Percentiles rank a stretch among this genome's conserved stretches.
Conservation (phyloP, 2,113 vertebrate genomes). For the Melanotaenia duboulayi region DNA sequence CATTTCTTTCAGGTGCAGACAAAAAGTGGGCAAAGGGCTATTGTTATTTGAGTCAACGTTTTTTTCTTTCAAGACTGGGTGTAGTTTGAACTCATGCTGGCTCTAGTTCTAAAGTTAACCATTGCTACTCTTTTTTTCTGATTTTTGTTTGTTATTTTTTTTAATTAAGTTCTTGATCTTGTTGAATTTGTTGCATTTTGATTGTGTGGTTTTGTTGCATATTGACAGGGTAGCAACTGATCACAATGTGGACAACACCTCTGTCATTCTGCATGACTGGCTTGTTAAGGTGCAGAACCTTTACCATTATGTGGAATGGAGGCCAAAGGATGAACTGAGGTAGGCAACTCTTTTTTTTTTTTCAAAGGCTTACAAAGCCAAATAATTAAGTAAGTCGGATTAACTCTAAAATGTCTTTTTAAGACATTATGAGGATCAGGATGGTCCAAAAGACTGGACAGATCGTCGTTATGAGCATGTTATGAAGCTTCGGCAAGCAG, state of each 20-base stretch:
- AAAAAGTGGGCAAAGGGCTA: slow-evolving; percentile 45
- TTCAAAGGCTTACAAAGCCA: neutral
- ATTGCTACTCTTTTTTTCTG: slow-evolving; percentile 3
- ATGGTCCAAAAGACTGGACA: slow-evolving; percentile 90
- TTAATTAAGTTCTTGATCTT: slow-evolving; percentile 5
- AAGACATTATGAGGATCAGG: slow-evolving; percentile 84
- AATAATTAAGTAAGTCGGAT: neutral
- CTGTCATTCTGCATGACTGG: slow-evolving; percentile 88
- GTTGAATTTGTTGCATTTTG: neutral
- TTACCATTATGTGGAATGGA: slow-evolving; percentile 93
- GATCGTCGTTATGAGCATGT: slow-evolving; percentile 88
- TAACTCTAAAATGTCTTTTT: slow-evolving; percentile 26
- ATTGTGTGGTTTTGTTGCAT: slow-evolving; percentile 20
- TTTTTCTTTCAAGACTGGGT: slow-evolving; percentile 47
- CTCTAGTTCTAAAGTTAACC: neutral
- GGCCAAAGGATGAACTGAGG: slow-evolving; percentile 88
- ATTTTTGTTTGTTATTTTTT: neutral
- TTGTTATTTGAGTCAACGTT: slow-evolving; percentile 52
- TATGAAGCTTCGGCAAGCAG: slow-evolving; percentile 92
- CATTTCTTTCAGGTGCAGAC: slow-evolving; percentile 49
- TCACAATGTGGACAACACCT: slow-evolving; percentile 91
- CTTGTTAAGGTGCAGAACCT: slow-evolving; percentile 86
- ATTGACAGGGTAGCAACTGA: slow-evolving; percentile 90
- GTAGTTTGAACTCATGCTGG: slow-evolving; percentile 19
- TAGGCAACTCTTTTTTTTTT: slow-evolving; percentile 57